A percentile compares a stretch with the other conserved stretches of the same genome.
phyloP scores from a whole-genome alignment of 2,113 vertebrate genomes.

The Panthera uncia region DNA sequence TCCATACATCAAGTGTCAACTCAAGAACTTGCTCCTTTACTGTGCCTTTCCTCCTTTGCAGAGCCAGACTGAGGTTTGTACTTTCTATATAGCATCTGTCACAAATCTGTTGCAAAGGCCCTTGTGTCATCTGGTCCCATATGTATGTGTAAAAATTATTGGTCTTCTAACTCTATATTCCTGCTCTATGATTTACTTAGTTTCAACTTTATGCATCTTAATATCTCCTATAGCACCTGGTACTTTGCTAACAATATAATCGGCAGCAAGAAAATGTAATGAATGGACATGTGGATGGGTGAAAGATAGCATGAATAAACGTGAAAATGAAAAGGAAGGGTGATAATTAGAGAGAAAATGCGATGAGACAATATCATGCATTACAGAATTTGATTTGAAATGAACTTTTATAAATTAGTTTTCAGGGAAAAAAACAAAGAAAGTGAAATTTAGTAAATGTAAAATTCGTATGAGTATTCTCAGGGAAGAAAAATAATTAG shows the following conservation, averaged over 20 bases:
- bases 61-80: not conserved
- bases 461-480: not conserved
- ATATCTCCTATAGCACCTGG: not conserved
- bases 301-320: constrained; percentile 11
- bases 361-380: not conserved
- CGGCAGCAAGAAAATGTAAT: constrained; percentile 1
- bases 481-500: constrained; percentile 32
- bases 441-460: not conserved
- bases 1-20: not conserved
- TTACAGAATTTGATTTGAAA: not conserved
- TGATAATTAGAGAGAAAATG: constrained; percentile 44
- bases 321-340: constrained; percentile 20
- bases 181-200: not conserved
- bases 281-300: not conserved
- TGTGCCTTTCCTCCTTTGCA: not conserved
- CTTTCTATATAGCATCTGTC: not conserved
- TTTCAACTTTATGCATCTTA: constrained; percentile 34
- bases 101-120: not conserved
- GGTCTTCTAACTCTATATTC: not conserved
- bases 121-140: not conserved
- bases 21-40: not conserved
- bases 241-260: not conserved
- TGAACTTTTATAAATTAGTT: constrained; percentile 8
- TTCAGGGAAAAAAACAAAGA: not conserved
- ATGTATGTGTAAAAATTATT: not conserved